A percentile compares a stretch with the other conserved stretches of the same genome.
Conservation (phyloP, 1,140 invertebrate genomes). For the Orchesella cincta region DNA sequence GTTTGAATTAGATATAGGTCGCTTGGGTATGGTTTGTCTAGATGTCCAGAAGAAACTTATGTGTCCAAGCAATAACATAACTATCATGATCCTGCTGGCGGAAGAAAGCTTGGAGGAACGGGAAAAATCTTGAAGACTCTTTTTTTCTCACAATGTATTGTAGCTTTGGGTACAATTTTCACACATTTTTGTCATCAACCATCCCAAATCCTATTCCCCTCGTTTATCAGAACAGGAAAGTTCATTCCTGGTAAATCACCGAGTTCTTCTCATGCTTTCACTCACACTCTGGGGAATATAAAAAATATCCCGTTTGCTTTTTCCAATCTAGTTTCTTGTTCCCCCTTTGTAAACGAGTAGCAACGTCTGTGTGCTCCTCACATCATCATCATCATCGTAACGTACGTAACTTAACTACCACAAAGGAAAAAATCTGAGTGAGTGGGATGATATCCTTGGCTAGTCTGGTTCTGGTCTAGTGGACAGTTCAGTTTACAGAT, state of each 20-base stretch:
- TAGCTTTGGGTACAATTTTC: constrained; percentile 50
- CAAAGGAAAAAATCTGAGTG: background rate
- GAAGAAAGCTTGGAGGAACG: background rate
- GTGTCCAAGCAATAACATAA: background rate
- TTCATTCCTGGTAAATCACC: constrained; percentile 51
- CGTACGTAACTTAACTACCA: background rate
- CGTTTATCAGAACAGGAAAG: constrained; percentile 48
- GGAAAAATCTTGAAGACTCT: constrained; percentile 18
- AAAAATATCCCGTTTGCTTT: constrained; percentile 4
- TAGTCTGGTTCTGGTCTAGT: background rate
- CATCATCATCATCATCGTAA: background rate
- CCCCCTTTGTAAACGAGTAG: no score
- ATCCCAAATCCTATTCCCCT: constrained; percentile 40
- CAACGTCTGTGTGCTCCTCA: background rate
- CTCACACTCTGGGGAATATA: constrained; percentile 36
- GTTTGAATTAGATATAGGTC: constrained; percentile 46
- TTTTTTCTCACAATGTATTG: constrained; percentile 45
- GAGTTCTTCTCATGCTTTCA: constrained; percentile 28
- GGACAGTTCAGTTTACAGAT: background rate
- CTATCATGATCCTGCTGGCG: background rate
- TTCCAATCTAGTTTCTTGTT: constrained; percentile 23
- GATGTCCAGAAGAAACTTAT: background rate
- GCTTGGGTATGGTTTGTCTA: constrained; percentile 45
- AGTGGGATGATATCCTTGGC: background rate
- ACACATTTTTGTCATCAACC: constrained; percentile 51